These are phyloP conservation scores for Monopterus albus DNA, from an alignment of 2,113 vertebrate species.

Conservation along the genomic window DNA sequence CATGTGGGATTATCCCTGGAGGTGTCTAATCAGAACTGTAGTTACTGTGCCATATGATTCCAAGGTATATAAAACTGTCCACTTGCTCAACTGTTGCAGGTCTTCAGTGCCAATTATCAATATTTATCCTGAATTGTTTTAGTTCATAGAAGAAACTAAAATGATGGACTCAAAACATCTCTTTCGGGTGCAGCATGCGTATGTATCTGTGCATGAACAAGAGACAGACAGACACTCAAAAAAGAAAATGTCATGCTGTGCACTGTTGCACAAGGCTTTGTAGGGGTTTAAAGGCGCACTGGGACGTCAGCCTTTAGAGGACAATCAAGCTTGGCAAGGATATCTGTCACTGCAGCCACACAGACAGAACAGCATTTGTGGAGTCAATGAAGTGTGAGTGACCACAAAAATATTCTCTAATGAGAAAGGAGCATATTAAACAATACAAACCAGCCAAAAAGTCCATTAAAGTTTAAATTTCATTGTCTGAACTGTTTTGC, in stretches of 20 bases:
- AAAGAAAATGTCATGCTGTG: slow-evolving; percentile 22
- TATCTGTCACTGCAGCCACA: slow-evolving; percentile 56
- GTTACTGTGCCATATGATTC: neutral
- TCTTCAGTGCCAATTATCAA: neutral
- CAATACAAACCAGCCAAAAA: neutral
- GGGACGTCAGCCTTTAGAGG: slow-evolving; percentile 34
- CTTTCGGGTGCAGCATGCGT: no score
- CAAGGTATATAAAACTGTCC: neutral
- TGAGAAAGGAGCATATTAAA: neutral
- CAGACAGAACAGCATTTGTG: slow-evolving; percentile 34
- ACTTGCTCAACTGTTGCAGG: neutral
- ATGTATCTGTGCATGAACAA: no score
- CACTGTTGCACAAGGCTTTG: slow-evolving; percentile 22
- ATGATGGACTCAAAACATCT: no score
- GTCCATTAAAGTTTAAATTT: neutral
- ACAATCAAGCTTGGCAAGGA: slow-evolving; percentile 42
- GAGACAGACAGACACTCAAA: slow-evolving; percentile 16
- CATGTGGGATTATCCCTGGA: no score
- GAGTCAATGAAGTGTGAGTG: slow-evolving; percentile 46
- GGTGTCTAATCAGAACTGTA: neutral
- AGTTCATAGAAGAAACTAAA: no score
- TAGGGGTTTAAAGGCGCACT: slow-evolving; percentile 16
- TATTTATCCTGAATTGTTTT: neutral
- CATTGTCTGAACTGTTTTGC: neutral
- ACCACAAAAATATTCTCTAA: slow-evolving; percentile 1